Evolutionary conservation across 2,797 vertebrate genomes (phyloP).

Genomic region (Bucorvus abyssinicus): DNA sequence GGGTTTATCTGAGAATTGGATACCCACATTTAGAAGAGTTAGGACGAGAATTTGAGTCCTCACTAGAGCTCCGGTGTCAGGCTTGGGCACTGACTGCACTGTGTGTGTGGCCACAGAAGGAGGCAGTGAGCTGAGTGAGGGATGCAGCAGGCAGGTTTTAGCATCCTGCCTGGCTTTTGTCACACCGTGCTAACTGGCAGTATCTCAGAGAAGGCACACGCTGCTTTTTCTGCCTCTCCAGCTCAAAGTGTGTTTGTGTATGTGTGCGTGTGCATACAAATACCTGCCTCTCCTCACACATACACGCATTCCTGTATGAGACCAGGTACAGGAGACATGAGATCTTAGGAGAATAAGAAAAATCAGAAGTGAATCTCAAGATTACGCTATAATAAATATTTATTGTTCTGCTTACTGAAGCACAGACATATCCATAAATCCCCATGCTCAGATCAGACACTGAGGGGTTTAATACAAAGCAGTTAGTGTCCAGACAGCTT

Average conservation of each 20-base stretch:
- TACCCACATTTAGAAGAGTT: background rate
- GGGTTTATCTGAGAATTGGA: background rate
- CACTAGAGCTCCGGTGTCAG: fast-evolving
- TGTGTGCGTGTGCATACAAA: background rate
- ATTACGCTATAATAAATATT: background rate
- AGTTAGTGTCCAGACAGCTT: background rate
- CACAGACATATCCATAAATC: background rate
- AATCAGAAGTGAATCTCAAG: background rate
- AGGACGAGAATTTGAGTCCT: background rate
- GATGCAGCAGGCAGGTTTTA: background rate
- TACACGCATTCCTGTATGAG: background rate
- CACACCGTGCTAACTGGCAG: background rate
- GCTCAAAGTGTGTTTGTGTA: background rate
- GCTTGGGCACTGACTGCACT: background rate
- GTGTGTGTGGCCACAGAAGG: fast-evolving
- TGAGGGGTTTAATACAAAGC: background rate
- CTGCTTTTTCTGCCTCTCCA: background rate
- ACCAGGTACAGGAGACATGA: background rate
- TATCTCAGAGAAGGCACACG: background rate
- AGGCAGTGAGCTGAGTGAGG: background rate
- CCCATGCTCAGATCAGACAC: background rate
- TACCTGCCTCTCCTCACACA: background rate
- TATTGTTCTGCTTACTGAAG: background rate
- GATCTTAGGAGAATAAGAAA: background rate
- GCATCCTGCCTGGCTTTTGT: background rate